phyloP scores from a whole-genome alignment of 2,113 vertebrate genomes.

The Hyaena hyaena region DNA sequence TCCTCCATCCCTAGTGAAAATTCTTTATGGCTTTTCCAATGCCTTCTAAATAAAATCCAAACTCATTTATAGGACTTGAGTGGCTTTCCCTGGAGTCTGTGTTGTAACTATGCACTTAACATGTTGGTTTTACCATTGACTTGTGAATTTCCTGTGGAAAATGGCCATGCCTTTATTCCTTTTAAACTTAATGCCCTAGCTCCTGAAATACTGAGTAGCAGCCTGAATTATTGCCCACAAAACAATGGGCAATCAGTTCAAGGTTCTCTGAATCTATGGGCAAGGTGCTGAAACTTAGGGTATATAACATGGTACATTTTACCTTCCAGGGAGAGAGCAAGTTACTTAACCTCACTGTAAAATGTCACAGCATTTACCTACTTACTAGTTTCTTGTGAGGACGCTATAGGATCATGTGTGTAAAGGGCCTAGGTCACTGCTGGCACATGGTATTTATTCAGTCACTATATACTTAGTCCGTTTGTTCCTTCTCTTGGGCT shows the following conservation, averaged over 20 bases:
- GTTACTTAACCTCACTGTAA: background rate
- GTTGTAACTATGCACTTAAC: background rate
- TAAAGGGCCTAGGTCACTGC: background rate
- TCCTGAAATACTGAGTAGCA: background rate
- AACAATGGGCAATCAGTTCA: background rate
- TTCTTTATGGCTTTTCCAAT: background rate
- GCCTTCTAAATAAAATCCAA: background rate
- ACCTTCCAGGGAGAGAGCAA: background rate
- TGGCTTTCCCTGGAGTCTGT: background rate
- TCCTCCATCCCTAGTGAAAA: background rate
- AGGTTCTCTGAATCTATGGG: background rate
- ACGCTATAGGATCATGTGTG: background rate
- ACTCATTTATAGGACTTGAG: background rate
- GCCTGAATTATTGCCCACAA: background rate
- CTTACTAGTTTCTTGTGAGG: background rate
- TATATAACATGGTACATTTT: background rate
- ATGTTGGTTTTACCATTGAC: background rate
- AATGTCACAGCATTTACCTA: background rate
- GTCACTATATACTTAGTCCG: background rate
- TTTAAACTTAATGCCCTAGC: background rate
- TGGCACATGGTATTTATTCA: background rate
- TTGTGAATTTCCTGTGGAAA: background rate
- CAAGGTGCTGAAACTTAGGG: background rate
- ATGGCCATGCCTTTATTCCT: background rate
- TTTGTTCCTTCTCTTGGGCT: background rate